Evolutionary conservation across 2,888 invertebrate genomes (phyloP).

Genomic region (Crioceris asparagi): DNA sequence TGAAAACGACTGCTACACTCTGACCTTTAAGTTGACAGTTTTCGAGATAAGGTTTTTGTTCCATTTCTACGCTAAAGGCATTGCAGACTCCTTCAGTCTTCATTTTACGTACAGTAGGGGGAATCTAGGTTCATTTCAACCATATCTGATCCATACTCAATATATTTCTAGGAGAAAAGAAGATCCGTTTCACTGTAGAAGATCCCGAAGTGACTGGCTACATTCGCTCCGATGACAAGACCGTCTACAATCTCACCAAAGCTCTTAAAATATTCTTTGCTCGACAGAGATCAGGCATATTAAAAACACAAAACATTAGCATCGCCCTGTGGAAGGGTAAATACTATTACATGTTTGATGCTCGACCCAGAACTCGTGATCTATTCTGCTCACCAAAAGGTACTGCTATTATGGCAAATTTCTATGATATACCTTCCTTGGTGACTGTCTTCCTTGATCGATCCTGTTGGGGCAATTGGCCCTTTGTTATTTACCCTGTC

Average conservation of each 20-base stretch:
- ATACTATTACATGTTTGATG: conserved; percentile 54
- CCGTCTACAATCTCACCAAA: conserved; percentile 39
- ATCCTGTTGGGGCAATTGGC: conserved; percentile 23
- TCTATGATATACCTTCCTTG: conserved; percentile 43
- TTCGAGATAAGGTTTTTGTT: too few relatives aligned
- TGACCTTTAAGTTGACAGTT: too few relatives aligned
- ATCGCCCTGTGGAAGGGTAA: conserved; percentile 48
- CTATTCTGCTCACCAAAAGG: conserved; percentile 44
- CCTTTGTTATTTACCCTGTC: conserved; percentile 26
- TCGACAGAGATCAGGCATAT: conserved; percentile 42
- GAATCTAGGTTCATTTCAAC: too few relatives aligned
- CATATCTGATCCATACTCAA: conserved; percentile 2
- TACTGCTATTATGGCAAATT: conserved; percentile 45
- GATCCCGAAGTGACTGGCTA: conserved; percentile 35
- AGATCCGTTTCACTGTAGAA: conserved; percentile 34
- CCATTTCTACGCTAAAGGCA: too few relatives aligned
- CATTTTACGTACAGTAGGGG: too few relatives aligned
- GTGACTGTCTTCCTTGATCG: conserved; percentile 41
- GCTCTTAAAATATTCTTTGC: conserved; percentile 47
- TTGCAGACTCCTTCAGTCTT: too few relatives aligned
- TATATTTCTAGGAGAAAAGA: conserved; percentile 29
- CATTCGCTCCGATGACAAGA: conserved; percentile 31
- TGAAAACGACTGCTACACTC: too few relatives aligned
- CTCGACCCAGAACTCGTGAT: conserved; percentile 45
- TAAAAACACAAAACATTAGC: conserved; percentile 37